Conservation (phyloP, 1,140 invertebrate genomes). For the Lordiphosa stackelbergi region DNA sequence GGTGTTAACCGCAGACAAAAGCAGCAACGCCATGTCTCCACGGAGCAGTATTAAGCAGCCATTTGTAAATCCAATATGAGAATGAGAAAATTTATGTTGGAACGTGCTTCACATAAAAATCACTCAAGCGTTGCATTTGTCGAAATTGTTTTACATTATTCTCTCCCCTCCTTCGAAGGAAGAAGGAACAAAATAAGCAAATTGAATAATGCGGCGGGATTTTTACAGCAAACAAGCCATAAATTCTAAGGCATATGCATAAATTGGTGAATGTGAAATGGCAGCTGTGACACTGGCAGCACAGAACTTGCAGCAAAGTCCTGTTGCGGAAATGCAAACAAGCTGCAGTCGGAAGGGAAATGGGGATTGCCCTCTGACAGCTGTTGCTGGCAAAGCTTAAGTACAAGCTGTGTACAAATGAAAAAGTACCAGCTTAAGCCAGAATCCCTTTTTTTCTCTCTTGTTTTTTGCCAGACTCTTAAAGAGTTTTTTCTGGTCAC, state of each 20-base stretch:
- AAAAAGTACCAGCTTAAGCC: neutral
- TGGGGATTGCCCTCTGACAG: slow-evolving; percentile 5
- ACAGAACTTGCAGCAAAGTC: slow-evolving; percentile 3
- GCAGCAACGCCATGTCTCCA: slow-evolving; percentile 7
- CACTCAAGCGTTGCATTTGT: slow-evolving; percentile 39
- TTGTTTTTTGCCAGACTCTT: neutral
- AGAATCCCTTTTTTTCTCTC: neutral
- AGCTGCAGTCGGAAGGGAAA: neutral
- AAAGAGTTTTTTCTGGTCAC: slow-evolving; percentile 8
- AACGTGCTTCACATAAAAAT: slow-evolving; percentile 66
- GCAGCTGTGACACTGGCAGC: slow-evolving; percentile 12
- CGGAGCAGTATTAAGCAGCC: slow-evolving; percentile 41
- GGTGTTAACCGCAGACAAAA: slow-evolving; percentile 44
- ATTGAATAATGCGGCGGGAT: slow-evolving; percentile 61
- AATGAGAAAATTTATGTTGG: slow-evolving; percentile 50
- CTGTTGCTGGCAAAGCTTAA: slow-evolving; percentile 12
- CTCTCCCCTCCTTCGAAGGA: too few species aligned
- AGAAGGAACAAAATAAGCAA: slow-evolving; percentile 13
- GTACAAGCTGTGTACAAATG: neutral
- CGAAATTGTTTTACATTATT: slow-evolving; percentile 48
- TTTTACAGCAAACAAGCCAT: slow-evolving; percentile 37
- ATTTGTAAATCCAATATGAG: slow-evolving; percentile 55
- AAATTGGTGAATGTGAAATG: slow-evolving; percentile 30
- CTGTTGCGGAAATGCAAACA: slow-evolving; percentile 17
- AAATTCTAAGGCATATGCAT: slow-evolving; percentile 45